Percentiles rank a stretch among this genome's conserved stretches.
phyloP scores from a whole-genome alignment of 2,797 vertebrate species.

The Spondyliosoma cantharus region DNA sequence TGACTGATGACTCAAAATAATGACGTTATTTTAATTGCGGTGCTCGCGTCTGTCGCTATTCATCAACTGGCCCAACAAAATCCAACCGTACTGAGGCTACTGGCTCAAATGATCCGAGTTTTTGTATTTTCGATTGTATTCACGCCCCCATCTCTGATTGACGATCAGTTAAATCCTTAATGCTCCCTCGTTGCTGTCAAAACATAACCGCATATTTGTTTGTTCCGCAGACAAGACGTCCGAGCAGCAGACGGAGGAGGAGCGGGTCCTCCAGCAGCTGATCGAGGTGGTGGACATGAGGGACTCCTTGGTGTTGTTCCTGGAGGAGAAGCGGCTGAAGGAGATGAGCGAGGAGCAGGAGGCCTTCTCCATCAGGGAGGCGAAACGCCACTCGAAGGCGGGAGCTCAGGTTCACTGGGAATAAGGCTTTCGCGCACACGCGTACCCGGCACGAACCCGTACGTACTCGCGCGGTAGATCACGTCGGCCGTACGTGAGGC shows the following conservation, averaged over 20 bases:
- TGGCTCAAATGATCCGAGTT: no score
- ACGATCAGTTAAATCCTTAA: no score
- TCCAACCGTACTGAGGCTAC: no score
- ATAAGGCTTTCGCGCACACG: slow-evolving; percentile 44
- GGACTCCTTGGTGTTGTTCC: slow-evolving; percentile 88
- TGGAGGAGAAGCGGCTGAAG: slow-evolving; percentile 90
- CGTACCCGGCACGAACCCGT: background rate
- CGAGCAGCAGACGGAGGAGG: slow-evolving; percentile 83
- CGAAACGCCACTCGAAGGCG: slow-evolving; percentile 77
- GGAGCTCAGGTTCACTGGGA: slow-evolving; percentile 83
- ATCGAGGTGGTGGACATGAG: slow-evolving; percentile 92
- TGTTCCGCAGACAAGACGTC: slow-evolving; percentile 85
- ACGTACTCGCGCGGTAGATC: background rate
- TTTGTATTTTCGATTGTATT: no score
- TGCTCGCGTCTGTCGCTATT: no score
- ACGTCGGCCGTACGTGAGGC: slow-evolving; percentile 6
- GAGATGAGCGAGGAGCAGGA: slow-evolving; percentile 84
- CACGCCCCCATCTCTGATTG: no score
- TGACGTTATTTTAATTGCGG: no score
- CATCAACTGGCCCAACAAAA: no score
- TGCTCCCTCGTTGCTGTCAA: no score
- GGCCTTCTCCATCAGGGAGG: slow-evolving; percentile 75
- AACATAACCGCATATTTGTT: background rate
- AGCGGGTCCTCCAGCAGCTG: slow-evolving; percentile 85
- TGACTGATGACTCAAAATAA: no score